These are phyloP conservation scores for Parazoanthus swiftii DNA, from an alignment of 92 coral and sea anemone genomes.

Conservation along the genomic window DNA sequence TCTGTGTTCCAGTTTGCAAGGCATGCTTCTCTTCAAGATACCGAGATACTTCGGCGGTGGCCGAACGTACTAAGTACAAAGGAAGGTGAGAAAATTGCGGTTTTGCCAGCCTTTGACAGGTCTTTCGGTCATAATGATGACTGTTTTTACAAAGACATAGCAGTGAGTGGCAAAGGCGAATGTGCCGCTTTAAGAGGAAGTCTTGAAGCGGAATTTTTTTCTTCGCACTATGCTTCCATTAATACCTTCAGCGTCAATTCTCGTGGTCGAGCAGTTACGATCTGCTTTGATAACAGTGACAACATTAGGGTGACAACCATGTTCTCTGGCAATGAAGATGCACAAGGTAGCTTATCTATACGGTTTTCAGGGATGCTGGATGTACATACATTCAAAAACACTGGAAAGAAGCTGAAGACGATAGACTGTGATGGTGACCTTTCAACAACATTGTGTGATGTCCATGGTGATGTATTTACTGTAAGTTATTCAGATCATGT, in stretches of 20 bases:
- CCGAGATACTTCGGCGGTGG: constrained; percentile 4
- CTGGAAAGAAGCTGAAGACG: neutral
- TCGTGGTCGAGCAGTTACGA: neutral
- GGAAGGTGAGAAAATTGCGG: neutral
- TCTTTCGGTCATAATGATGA: neutral
- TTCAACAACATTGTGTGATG: neutral
- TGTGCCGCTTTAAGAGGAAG: neutral
- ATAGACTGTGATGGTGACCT: neutral
- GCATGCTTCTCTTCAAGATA: neutral
- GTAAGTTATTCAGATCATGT: no score
- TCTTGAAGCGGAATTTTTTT: neutral
- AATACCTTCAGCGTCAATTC: neutral
- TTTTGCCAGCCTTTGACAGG: neutral
- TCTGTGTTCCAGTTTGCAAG: constrained; percentile 31
- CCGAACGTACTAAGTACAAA: neutral
- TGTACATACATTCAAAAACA: neutral
- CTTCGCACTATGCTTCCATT: neutral
- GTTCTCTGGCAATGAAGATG: neutral
- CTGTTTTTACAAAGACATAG: neutral
- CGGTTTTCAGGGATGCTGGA: neutral
- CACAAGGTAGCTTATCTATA: neutral
- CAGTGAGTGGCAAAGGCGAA: constrained; percentile 1
- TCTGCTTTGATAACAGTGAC: neutral
- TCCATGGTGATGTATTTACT: neutral
- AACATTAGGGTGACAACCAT: neutral